A percentile compares a stretch with the other conserved stretches of the same genome.
Conservation (phyloP, 1,140 invertebrate genomes). For the Eubasilissa regina region DNA sequence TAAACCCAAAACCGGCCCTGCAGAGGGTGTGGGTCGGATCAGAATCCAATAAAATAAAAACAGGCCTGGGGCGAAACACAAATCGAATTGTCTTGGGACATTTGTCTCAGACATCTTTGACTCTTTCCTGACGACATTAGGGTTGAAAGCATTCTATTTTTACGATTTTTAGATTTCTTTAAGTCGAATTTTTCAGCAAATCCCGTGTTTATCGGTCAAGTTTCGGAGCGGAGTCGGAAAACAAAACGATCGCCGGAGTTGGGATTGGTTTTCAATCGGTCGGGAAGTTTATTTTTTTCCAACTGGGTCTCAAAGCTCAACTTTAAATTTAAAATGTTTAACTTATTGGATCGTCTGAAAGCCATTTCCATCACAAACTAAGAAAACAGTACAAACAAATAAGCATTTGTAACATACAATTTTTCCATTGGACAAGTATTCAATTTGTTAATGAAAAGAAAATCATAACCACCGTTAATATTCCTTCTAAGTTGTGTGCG, state of each 20-base stretch:
- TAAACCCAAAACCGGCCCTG: not conserved
- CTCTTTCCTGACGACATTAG: constrained; percentile 22
- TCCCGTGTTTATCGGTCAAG: constrained; percentile 34
- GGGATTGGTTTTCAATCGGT: constrained; percentile 16
- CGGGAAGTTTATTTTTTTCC: too few species aligned
- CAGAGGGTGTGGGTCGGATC: not conserved
- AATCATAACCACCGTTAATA: too few species aligned
- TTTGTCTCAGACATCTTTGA: constrained; percentile 34
- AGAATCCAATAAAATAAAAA: constrained; percentile 34
- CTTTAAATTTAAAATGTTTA: too few species aligned
- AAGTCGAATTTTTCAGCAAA: constrained; percentile 16
- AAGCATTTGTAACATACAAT: too few species aligned
- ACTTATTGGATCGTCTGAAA: too few species aligned
- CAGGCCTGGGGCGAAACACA: constrained; percentile 13
- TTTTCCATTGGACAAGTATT: too few species aligned
- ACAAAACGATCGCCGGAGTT: not conserved
- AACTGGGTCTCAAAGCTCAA: too few species aligned
- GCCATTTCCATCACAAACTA: too few species aligned
- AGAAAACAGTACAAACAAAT: too few species aligned
- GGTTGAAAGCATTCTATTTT: constrained; percentile 3
- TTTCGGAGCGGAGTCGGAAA: not conserved
- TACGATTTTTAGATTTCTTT: constrained; percentile 7
- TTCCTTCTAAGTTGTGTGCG: too few species aligned
- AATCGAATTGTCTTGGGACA: constrained; percentile 31
- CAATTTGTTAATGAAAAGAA: too few species aligned